Evolutionary conservation across 2,797 vertebrate species (phyloP).

Genomic region (Ptychobarbus kaznakovi): DNA sequence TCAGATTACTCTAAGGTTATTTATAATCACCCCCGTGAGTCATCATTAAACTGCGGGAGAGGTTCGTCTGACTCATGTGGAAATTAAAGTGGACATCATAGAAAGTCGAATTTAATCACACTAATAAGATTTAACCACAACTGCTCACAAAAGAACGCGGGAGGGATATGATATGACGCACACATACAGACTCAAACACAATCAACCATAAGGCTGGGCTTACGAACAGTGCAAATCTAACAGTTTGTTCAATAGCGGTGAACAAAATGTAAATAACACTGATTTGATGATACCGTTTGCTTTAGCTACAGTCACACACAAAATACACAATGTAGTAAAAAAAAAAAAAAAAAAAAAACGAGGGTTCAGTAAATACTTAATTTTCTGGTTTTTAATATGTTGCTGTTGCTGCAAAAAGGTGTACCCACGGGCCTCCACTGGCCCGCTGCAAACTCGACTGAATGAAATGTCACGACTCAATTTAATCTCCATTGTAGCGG

Average conservation of each 20-base stretch:
- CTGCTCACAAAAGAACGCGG: background rate
- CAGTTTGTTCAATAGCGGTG: background rate
- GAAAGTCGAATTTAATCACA: slow-evolving; percentile 38
- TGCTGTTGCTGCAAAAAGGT: slow-evolving; percentile 52
- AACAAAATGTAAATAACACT: slow-evolving; percentile 3
- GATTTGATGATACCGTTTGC: background rate
- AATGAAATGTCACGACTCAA: slow-evolving; percentile 66
- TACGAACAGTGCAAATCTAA: background rate
- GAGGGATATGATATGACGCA: slow-evolving; percentile 40
- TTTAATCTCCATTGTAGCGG: slow-evolving; percentile 62
- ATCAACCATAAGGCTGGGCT: slow-evolving; percentile 28
- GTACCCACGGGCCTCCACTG: slow-evolving; percentile 38
- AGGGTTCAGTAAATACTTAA: slow-evolving; percentile 53
- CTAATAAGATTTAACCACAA: slow-evolving; percentile 47
- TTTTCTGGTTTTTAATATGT: slow-evolving; percentile 54
- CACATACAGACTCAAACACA: slow-evolving; percentile 14
- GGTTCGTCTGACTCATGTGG: slow-evolving; percentile 7
- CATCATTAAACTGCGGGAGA: slow-evolving; percentile 43
- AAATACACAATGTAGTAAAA: background rate
- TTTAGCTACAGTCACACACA: background rate
- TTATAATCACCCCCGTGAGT: slow-evolving; percentile 25
- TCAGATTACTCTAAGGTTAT: slow-evolving; percentile 25
- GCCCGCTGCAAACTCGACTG: slow-evolving; percentile 46
- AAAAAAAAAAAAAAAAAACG: background rate
- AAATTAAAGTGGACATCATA: slow-evolving; percentile 42